A percentile compares a stretch with the other conserved stretches of the same genome.
phyloP scores from a whole-genome alignment of 1,140 invertebrate genomes.

The Pseudomyrmex dendroicus region DNA sequence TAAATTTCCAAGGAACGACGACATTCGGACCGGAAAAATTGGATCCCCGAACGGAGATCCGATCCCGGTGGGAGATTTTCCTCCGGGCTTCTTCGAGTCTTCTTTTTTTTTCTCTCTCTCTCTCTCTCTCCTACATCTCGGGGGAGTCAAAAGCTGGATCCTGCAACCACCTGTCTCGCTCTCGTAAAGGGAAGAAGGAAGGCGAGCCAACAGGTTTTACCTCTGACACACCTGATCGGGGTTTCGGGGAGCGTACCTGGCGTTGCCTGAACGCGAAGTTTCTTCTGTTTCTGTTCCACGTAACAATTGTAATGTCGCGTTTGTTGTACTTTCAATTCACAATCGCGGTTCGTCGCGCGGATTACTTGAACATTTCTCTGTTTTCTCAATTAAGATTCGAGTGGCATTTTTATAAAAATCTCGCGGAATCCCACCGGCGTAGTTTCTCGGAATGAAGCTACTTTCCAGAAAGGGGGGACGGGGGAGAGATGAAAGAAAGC shows the following conservation, averaged over 20 bases:
- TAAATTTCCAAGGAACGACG: not conserved
- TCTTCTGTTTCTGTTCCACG: conserved; percentile 34
- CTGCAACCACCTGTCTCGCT: conserved; percentile 65
- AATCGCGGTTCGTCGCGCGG: conserved; percentile 6
- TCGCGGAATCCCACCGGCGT: not conserved
- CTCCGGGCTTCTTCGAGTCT: not conserved
- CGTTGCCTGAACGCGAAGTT: not conserved
- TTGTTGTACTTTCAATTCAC: not conserved
- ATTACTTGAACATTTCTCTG: not conserved
- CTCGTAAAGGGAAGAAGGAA: conserved; percentile 60
- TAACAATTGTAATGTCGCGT: not conserved
- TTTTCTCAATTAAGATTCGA: not conserved
- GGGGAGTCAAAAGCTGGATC: conserved; percentile 42
- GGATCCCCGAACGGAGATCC: not conserved
- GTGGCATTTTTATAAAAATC: not conserved
- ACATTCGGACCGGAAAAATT: conserved; percentile 50
- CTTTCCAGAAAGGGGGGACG: not conserved
- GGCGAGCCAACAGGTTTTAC: conserved; percentile 64
- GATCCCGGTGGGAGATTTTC: conserved; percentile 34
- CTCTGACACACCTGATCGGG: conserved; percentile 31
- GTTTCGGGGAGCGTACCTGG: conserved; percentile 5
- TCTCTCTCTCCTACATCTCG: not conserved
- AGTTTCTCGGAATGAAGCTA: not conserved
- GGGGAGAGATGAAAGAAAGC: not conserved
- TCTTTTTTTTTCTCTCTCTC: not conserved